Percentiles rank a stretch among this genome's conserved stretches.
Evolutionary conservation across 2,888 invertebrate species (phyloP).

Genomic region (Idaea biselata): DNA sequence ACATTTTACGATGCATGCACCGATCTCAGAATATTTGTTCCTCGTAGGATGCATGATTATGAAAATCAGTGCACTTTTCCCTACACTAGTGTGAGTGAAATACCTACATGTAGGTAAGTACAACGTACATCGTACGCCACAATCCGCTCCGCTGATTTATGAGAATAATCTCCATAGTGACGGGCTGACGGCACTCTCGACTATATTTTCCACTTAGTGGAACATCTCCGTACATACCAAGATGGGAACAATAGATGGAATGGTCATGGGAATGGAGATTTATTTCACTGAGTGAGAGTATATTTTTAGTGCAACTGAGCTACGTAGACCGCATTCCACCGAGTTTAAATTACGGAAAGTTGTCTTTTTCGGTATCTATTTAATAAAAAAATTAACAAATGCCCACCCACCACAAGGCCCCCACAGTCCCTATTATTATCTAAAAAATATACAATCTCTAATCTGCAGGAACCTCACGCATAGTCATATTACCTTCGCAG

Average conservation of each 20-base stretch:
- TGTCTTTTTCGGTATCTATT: too few relatives aligned
- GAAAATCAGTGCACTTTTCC: neutral
- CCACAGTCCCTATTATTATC: too few relatives aligned
- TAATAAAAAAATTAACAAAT: too few relatives aligned
- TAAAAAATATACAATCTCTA: too few relatives aligned
- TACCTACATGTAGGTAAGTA: too few relatives aligned
- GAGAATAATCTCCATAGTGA: constrained; percentile 42
- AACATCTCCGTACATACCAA: constrained; percentile 13
- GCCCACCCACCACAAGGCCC: too few relatives aligned
- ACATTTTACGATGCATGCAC: too few relatives aligned
- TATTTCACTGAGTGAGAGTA: neutral
- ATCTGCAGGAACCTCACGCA: too few relatives aligned
- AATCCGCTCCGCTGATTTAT: constrained; percentile 42
- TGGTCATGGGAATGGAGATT: neutral
- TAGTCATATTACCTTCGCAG: too few relatives aligned
- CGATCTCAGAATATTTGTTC: too few relatives aligned
- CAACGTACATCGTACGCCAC: neutral
- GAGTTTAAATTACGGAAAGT: too few relatives aligned
- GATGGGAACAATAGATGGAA: neutral
- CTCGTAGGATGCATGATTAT: neutral
- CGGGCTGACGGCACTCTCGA: constrained; percentile 21
- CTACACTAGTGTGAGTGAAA: neutral
- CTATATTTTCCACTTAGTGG: constrained; percentile 41
- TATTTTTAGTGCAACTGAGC: neutral
- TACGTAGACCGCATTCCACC: neutral